A percentile compares a stretch with the other conserved stretches of the same genome.
phyloP scores from a whole-genome alignment of 2,113 vertebrate genomes.

The Larimichthys polyactis region DNA sequence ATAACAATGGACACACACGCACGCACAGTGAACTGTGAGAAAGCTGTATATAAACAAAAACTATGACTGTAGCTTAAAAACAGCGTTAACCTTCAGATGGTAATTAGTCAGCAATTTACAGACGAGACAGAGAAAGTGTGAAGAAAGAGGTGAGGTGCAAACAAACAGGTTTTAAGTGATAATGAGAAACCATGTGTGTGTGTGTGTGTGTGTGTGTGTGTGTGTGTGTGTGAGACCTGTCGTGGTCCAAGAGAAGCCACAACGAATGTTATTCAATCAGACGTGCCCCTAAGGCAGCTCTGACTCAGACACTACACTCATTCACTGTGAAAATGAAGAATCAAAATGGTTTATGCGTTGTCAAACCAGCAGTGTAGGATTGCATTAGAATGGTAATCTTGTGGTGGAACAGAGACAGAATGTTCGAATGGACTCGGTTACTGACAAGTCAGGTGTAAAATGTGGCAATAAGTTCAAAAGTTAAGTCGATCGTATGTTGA shows the following conservation, averaged over 20 bases:
- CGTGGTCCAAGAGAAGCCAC: constrained; percentile 9
- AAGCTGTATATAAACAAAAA: neutral
- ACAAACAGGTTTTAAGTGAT: constrained; percentile 31
- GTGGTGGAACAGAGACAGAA: neutral
- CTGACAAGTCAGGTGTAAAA: neutral
- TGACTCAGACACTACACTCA: constrained; percentile 12
- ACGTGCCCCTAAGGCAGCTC: constrained; percentile 11
- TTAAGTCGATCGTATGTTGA: neutral
- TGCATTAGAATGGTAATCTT: neutral
- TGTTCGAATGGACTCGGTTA: neutral
- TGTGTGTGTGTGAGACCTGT: constrained; percentile 1
- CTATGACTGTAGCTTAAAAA: neutral
- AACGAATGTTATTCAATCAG: constrained; percentile 21
- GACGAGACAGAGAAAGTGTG: neutral
- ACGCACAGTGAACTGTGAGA: neutral
- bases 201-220: neutral
- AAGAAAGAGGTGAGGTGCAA: constrained; percentile 11
- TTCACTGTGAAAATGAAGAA: neutral
- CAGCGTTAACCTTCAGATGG: neutral
- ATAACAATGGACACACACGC: neutral
- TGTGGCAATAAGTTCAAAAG: neutral
- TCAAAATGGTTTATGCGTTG: constrained; percentile 3
- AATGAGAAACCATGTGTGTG: constrained; percentile 12
- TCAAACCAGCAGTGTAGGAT: neutral
- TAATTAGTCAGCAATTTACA: neutral